phyloP scores from a whole-genome alignment of 2,888 invertebrate species.

The Calameuta idolon region DNA sequence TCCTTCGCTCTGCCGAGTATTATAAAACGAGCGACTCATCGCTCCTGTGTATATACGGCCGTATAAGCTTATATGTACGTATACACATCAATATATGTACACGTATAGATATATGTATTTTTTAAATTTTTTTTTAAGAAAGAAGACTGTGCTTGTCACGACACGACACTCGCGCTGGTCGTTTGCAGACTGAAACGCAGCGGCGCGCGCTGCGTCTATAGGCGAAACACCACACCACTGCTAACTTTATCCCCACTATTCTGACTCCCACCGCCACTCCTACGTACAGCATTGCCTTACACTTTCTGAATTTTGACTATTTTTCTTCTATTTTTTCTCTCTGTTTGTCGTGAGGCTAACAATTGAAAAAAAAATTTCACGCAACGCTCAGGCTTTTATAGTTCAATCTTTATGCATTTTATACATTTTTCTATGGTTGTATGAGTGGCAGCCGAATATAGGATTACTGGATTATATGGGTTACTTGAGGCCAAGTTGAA shows the following conservation, averaged over 20 bases:
- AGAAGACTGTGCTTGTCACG: slow-evolving; percentile 22
- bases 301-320: neutral
- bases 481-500: neutral
- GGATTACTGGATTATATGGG: neutral
- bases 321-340: neutral
- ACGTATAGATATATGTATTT: slow-evolving; percentile 15
- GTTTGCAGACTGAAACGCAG: slow-evolving; percentile 55
- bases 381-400: neutral
- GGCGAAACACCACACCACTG: slow-evolving; percentile 2
- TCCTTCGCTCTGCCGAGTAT: neutral
- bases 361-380: neutral
- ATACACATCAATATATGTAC: slow-evolving; percentile 3
- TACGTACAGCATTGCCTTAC: neutral
- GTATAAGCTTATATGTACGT: neutral
- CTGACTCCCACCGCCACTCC: neutral
- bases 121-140: slow-evolving; percentile 6
- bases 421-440: neutral
- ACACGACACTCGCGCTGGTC: slow-evolving; percentile 53
- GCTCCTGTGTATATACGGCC: neutral
- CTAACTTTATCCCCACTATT: neutral
- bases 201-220: slow-evolving; percentile 29
- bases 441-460: neutral
- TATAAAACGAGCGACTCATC: neutral
- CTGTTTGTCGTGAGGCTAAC: neutral
- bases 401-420: neutral